Conservation (phyloP, 2,888 invertebrate species). For the Drosophila maculinotata region DNA sequence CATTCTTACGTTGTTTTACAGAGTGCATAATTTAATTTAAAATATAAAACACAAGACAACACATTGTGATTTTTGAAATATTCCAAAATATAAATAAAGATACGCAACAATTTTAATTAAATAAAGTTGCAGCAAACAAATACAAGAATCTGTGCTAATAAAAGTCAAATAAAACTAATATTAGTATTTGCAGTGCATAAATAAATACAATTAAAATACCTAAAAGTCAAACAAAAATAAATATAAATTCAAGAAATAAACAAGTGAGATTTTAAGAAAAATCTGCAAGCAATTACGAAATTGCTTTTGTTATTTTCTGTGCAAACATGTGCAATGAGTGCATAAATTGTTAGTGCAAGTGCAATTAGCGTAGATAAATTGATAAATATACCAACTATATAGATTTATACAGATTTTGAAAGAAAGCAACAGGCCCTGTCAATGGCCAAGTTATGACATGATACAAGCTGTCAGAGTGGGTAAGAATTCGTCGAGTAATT, state of each 20-base stretch:
- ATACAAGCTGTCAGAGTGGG: slow-evolving; percentile 23
- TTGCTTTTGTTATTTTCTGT: slow-evolving; percentile 30
- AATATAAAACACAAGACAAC: too few relatives aligned
- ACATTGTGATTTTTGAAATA: too few relatives aligned
- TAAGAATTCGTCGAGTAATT: slow-evolving; percentile 29
- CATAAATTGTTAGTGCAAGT: slow-evolving; percentile 11
- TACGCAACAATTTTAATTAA: slow-evolving; percentile 5
- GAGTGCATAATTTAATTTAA: slow-evolving; percentile 32
- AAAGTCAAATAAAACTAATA: slow-evolving; percentile 15
- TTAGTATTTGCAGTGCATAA: slow-evolving; percentile 16
- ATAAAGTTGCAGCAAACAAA: slow-evolving; percentile 23
- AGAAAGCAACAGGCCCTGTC: slow-evolving; percentile 9
- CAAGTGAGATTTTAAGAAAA: slow-evolving; percentile 7
- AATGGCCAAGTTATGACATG: slow-evolving; percentile 51
- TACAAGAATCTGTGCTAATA: slow-evolving; percentile 8
- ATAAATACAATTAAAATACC: slow-evolving; percentile 12
- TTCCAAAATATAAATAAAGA: slow-evolving; percentile 3
- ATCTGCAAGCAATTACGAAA: slow-evolving; percentile 39
- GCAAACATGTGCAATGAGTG: slow-evolving; percentile 12
- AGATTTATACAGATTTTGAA: not conserved
- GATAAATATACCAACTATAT: slow-evolving; percentile 4
- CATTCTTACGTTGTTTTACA: slow-evolving; percentile 14
- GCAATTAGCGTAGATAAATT: slow-evolving; percentile 1
- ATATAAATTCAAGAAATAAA: slow-evolving; percentile 11
- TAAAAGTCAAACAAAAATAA: slow-evolving; percentile 3